phyloP scores from a whole-genome alignment of 2,888 invertebrate genomes.

The Adineta ricciae region DNA sequence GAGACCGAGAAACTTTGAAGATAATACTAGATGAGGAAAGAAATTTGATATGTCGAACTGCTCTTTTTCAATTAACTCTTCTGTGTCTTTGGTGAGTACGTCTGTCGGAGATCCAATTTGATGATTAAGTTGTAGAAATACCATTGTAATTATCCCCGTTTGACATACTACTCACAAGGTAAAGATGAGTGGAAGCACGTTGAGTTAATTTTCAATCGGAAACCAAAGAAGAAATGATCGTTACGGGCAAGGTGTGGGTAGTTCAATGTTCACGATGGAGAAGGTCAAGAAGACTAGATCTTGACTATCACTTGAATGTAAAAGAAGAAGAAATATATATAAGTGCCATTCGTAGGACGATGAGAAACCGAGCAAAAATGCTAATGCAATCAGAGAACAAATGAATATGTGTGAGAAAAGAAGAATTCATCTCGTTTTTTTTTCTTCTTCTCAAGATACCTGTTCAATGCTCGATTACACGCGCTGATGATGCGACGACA shows the following conservation, averaged over 20 bases:
- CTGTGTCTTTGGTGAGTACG: no score
- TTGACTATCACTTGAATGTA: not conserved
- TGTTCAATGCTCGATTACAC: not conserved
- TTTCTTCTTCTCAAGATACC: not conserved
- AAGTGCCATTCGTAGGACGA: not conserved
- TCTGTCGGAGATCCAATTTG: no score
- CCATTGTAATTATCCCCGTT: not conserved
- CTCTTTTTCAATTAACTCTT: no score
- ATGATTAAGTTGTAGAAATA: not conserved
- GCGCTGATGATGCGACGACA: not conserved
- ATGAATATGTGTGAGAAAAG: not conserved
- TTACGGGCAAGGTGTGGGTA: not conserved
- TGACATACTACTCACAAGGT: not conserved
- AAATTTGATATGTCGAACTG: no score
- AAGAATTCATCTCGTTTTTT: not conserved
- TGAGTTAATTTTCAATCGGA: constrained; percentile 1
- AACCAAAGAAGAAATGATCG: not conserved
- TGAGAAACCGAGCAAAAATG: not conserved
- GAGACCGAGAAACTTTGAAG: no score
- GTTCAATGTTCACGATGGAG: not conserved
- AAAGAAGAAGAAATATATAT: not conserved
- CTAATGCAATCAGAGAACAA: not conserved
- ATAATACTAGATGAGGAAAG: no score
- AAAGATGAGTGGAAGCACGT: not conserved
- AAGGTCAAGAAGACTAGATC: not conserved